phyloP scores from a whole-genome alignment of 2,113 vertebrate genomes.

The Desmodus rotundus region DNA sequence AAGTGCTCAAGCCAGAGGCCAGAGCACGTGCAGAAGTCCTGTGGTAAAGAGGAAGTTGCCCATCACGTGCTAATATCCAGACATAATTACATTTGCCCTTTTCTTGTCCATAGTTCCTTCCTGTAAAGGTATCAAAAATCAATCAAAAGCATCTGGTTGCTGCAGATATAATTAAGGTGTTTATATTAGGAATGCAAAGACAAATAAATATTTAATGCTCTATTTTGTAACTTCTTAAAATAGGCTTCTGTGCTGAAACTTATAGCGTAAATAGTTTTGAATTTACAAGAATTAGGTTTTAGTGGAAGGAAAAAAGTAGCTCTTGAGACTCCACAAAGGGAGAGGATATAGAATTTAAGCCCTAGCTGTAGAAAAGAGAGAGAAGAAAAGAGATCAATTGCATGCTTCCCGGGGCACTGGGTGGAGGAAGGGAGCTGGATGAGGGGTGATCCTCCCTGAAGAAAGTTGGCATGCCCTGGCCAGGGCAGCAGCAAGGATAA shows the following conservation, averaged over 20 bases:
- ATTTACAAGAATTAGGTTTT: neutral
- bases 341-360: neutral
- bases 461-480: neutral
- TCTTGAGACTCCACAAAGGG: neutral
- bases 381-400: neutral
- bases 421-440: neutral
- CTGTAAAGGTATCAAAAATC: neutral
- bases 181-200: neutral
- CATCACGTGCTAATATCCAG: neutral
- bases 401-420: neutral
- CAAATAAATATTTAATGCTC: neutral
- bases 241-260: neutral
- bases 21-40: neutral
- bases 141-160: neutral
- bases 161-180: neutral
- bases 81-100: neutral
- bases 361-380: neutral
- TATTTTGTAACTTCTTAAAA: slow-evolving; percentile 1
- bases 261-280: neutral
- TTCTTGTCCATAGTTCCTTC: neutral
- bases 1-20: neutral
- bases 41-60: neutral
- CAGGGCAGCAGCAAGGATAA: neutral
- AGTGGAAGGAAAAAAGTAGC: neutral
- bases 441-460: neutral